These are phyloP conservation scores for Drosophila nasuta DNA, from an alignment of 1,140 invertebrate genomes.

Conservation along the genomic window DNA sequence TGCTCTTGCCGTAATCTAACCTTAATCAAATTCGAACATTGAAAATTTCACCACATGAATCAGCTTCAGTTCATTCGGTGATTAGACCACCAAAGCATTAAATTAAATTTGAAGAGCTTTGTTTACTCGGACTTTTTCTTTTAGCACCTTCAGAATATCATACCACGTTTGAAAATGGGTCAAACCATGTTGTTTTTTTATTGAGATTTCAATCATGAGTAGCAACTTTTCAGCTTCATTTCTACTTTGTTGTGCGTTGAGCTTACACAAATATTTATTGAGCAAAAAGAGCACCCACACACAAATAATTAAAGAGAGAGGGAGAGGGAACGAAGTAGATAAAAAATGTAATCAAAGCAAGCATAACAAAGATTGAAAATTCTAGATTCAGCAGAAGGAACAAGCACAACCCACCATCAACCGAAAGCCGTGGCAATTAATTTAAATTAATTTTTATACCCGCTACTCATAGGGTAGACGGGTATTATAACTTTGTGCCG, in stretches of 20 bases:
- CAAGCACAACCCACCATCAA: constrained; percentile 49
- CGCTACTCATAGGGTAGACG: too few species aligned
- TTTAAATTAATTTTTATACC: constrained; percentile 69
- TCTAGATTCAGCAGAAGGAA: constrained; percentile 25
- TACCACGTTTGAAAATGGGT: too few species aligned
- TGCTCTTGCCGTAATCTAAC: too few species aligned
- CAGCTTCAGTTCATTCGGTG: too few species aligned
- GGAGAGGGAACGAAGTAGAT: not conserved
- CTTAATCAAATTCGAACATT: too few species aligned
- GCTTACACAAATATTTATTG: constrained; percentile 58
- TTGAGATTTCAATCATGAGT: constrained; percentile 23
- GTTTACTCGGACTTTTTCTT: too few species aligned
- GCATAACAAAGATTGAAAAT: constrained; percentile 55
- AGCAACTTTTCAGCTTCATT: constrained; percentile 4
- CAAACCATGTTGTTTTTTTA: too few species aligned
- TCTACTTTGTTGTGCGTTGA: constrained; percentile 36
- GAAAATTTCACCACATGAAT: too few species aligned
- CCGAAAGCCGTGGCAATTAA: constrained; percentile 67
- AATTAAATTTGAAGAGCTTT: too few species aligned
- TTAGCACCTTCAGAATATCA: too few species aligned
- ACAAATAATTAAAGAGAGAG: not conserved
- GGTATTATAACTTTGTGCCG: too few species aligned
- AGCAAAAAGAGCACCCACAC: constrained; percentile 38
- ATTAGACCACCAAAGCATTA: too few species aligned
- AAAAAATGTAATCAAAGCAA: constrained; percentile 35